These are phyloP conservation scores for Melinaea marsaeus DNA, from an alignment of 2,888 invertebrate species.

Conservation along the genomic window DNA sequence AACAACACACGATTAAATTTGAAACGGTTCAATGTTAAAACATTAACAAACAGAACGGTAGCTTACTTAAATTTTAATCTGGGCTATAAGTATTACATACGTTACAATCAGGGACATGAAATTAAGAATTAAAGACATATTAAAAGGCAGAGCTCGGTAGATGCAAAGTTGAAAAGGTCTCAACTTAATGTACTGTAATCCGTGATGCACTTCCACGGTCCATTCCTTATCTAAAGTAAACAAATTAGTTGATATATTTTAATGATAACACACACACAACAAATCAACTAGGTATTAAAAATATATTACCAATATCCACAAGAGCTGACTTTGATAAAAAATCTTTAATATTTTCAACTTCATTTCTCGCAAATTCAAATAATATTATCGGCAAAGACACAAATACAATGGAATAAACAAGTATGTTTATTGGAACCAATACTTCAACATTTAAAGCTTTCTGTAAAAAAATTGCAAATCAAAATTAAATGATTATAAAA, in stretches of 20 bases:
- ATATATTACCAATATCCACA: neutral
- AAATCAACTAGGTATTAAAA: neutral
- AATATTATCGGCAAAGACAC: neutral
- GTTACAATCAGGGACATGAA: neutral
- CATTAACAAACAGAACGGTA: no score
- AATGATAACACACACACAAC: neutral
- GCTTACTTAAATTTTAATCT: neutral
- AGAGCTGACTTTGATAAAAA: neutral
- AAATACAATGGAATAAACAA: no score
- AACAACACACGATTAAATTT: no score
- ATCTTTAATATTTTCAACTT: constrained; percentile 2
- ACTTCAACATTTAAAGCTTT: no score
- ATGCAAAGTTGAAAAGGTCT: neutral
- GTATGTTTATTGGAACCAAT: no score
- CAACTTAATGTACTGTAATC: neutral
- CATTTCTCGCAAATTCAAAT: constrained; percentile 2
- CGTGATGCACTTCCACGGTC: neutral
- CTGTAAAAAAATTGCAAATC: no score
- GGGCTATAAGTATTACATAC: neutral
- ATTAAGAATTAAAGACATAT: constrained; percentile 1
- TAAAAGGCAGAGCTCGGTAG: constrained; percentile 1
- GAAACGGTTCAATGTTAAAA: no score
- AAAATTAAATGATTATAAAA: no score
- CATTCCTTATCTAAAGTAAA: neutral
- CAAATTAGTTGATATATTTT: no score